A percentile compares a stretch with the other conserved stretches of the same genome.
phyloP scores from a whole-genome alignment of 2,797 vertebrate species.

The Lepus townsendii region DNA sequence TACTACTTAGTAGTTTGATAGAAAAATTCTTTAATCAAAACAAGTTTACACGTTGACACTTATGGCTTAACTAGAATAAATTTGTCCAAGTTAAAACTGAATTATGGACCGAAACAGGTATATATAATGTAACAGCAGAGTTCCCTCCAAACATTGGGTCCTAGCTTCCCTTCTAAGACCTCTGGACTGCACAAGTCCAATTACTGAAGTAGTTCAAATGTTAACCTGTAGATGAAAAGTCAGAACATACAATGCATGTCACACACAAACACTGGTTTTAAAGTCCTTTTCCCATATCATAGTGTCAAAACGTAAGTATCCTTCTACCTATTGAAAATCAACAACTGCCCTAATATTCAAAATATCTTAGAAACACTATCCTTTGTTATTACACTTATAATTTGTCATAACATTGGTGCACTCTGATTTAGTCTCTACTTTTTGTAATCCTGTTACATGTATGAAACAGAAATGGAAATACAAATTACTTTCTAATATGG shows the following conservation, averaged over 20 bases:
- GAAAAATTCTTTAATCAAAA: slow-evolving; percentile 85
- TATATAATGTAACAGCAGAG: slow-evolving; percentile 32
- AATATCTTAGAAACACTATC: slow-evolving; percentile 53
- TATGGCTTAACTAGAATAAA: slow-evolving; percentile 81
- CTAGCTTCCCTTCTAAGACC: slow-evolving; percentile 52
- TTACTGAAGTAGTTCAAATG: slow-evolving; percentile 54
- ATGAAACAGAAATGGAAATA: slow-evolving; percentile 54
- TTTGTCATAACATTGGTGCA: slow-evolving; percentile 43
- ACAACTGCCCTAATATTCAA: slow-evolving; percentile 64
- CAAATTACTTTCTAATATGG: slow-evolving; percentile 59
- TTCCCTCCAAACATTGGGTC: slow-evolving; percentile 56
- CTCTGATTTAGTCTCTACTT: slow-evolving; percentile 35
- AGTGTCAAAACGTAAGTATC: slow-evolving; percentile 57
- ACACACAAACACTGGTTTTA: slow-evolving; percentile 70
- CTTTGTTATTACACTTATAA: slow-evolving; percentile 43
- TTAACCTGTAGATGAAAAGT: slow-evolving; percentile 59
- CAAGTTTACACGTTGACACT: slow-evolving; percentile 80
- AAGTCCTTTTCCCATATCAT: slow-evolving; percentile 44
- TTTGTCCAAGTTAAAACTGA: slow-evolving; percentile 72
- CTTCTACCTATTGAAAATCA: slow-evolving; percentile 54
- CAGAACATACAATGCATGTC: slow-evolving; percentile 46
- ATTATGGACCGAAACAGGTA: slow-evolving; percentile 69
- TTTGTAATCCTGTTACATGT: slow-evolving; percentile 52
- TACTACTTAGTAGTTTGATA: slow-evolving; percentile 75
- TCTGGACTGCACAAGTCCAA: slow-evolving; percentile 66